Conservation (phyloP, 2,888 invertebrate genomes). For the Rugalucina vietnamica region DNA sequence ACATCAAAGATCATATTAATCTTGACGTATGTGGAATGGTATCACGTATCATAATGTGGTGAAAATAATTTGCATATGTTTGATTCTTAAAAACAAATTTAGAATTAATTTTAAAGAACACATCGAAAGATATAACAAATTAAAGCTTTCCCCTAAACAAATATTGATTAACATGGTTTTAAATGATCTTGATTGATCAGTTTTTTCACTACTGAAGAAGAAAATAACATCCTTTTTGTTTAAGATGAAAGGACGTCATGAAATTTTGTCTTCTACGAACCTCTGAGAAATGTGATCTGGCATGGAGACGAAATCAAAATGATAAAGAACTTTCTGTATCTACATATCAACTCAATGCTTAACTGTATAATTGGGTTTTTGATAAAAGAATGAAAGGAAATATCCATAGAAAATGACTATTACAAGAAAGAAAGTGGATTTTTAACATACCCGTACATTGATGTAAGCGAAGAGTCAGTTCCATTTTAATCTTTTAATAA, state of each 20-base stretch:
- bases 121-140: neutral
- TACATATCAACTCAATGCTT: too few relatives aligned
- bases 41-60: constrained; percentile 8
- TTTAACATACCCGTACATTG: too few relatives aligned
- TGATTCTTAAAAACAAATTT: constrained; percentile 14
- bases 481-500: too few relatives aligned
- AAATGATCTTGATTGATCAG: constrained; percentile 3
- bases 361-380: too few relatives aligned
- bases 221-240: neutral
- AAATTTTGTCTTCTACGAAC: neutral
- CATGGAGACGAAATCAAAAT: neutral
- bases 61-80: constrained; percentile 16
- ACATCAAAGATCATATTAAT: constrained; percentile 20
- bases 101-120: constrained; percentile 8
- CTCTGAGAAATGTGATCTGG: neutral
- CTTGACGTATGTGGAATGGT: constrained; percentile 7
- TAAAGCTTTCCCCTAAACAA: constrained; percentile 12
- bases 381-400: too few relatives aligned
- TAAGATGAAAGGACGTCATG: neutral
- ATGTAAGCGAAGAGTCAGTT: too few relatives aligned
- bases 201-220: neutral
- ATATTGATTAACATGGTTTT: constrained; percentile 11
- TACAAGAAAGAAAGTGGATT: too few relatives aligned
- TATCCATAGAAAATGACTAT: too few relatives aligned
- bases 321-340: neutral